phyloP scores from a whole-genome alignment of 2,797 vertebrate genomes.

The Naso thynnoides region DNA sequence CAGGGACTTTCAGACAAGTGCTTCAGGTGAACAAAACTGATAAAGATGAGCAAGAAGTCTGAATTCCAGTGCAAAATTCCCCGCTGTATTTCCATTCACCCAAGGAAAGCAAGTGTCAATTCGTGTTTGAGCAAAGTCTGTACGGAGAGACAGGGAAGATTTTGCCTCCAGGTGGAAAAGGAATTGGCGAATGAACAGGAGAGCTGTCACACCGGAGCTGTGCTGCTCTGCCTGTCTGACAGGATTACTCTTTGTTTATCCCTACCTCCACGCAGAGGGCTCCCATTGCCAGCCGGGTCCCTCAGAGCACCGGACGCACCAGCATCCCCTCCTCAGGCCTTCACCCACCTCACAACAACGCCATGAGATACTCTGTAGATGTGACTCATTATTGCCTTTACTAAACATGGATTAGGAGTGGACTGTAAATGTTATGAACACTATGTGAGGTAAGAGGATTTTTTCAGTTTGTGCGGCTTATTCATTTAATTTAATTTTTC shows the following conservation, averaged over 20 bases:
- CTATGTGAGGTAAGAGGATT: neutral
- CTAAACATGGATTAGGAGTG: neutral
- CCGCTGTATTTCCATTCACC: slow-evolving; percentile 53
- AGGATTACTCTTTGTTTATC: slow-evolving; percentile 84
- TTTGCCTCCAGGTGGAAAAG: slow-evolving; percentile 73
- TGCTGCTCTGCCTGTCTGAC: slow-evolving; percentile 77
- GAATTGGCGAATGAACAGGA: slow-evolving; percentile 74
- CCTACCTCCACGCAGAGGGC: slow-evolving; percentile 61
- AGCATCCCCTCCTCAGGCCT: slow-evolving; percentile 38
- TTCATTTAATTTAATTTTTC: neutral
- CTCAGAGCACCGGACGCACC: slow-evolving; percentile 47
- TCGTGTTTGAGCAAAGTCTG: slow-evolving; percentile 63
- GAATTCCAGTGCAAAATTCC: slow-evolving; percentile 41
- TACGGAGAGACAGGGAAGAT: slow-evolving; percentile 58
- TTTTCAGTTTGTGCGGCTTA: neutral
- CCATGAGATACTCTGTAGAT: neutral
- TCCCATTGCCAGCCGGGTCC: slow-evolving; percentile 47
- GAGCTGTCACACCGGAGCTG: slow-evolving; percentile 67
- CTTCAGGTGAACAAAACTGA: slow-evolving; percentile 9
- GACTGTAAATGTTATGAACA: neutral
- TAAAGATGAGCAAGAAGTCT: slow-evolving; percentile 33
- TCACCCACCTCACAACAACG: slow-evolving; percentile 31
- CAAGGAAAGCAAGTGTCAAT: slow-evolving; percentile 63
- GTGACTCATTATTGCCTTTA: slow-evolving; percentile 6
- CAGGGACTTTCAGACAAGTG: neutral